phyloP scores from a whole-genome alignment of 2,888 invertebrate species.

The Pseudococcus longispinus region DNA sequence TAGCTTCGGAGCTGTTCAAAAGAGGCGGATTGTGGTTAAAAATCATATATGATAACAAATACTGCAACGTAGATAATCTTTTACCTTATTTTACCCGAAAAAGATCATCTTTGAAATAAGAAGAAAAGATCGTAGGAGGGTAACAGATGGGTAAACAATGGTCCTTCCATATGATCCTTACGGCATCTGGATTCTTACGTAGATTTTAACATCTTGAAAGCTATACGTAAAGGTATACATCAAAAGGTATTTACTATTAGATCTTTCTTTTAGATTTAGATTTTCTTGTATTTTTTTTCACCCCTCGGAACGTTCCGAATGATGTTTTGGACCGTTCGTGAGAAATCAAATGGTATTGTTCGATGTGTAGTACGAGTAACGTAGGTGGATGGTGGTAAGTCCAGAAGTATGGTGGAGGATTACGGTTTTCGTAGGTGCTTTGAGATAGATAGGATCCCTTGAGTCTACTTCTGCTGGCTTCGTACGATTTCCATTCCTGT shows the following conservation, averaged over 20 bases:
- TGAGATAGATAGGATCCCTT: too few relatives aligned
- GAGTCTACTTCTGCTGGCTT: neutral
- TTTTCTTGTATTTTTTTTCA: neutral
- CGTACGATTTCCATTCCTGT: neutral
- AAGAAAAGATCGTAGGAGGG: conserved; percentile 43
- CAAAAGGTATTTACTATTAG: conserved; percentile 38
- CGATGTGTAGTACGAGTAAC: neutral
- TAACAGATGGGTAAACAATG: conserved; percentile 51
- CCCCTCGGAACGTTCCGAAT: neutral
- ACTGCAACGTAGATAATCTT: conserved; percentile 23
- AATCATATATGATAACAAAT: conserved; percentile 42
- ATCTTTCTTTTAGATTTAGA: conserved; percentile 33
- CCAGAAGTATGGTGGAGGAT: neutral
- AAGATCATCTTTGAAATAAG: conserved; percentile 20
- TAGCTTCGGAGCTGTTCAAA: conserved; percentile 15
- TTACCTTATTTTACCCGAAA: conserved; percentile 24
- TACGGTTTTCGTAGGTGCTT: too few relatives aligned
- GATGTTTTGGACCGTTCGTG: conserved; percentile 20
- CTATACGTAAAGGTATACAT: neutral
- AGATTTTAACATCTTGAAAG: conserved; percentile 50
- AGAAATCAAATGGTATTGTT: conserved; percentile 34
- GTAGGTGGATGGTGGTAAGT: neutral
- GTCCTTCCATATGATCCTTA: conserved; percentile 29
- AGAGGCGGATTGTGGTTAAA: conserved; percentile 49
- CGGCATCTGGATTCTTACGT: conserved; percentile 47